Base-by-base conservation (phyloP, 2,888 invertebrate genomes). In the Sarcophaga variegata region DNA sequence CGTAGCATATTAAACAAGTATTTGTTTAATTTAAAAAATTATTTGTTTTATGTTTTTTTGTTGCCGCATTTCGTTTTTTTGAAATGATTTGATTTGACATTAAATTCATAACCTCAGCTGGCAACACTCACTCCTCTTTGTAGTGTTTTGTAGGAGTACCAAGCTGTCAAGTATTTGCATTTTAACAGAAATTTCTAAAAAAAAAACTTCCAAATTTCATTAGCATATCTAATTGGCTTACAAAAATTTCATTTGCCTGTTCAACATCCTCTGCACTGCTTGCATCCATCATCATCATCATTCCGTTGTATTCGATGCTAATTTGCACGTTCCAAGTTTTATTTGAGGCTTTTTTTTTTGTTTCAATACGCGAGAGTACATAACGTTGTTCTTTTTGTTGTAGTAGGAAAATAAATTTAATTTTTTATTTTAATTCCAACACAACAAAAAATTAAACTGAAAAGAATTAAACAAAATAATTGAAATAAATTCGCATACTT, bases 161-260 rank as follows among this genome's bases (percentile, higher is more conserved):
- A 37, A 37, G 10, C 10, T 37, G 8, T 2, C 8, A 37, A 37
- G 37, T 37, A 37, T 37, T 37, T 37, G 37, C 37, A 37, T 37
- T 37, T 37, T 10, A 37, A 37, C 37, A 37, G 37, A 37, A 8
- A 37, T 37, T 37, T 37, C 37, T 37, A 10, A 10, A 8, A 37
- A 8, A 37, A 37, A 37, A 14, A 22, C 49, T 63, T 17, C n/a
- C 14, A 60, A 59, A 63, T 54, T 77, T 77, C 54, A 77, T 82
- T 82, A 82, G 76, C 71, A 82, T 77, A 77, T 77, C 71, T 82
- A 71, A 82, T 77, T 82, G 71, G 25, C 71, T 77, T 82, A 77
- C 54, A 82, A 81, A 75, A 74, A 74, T 54, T 67, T 80, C 25
- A 64, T 80, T 72, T 49, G 47, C 27, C 59, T 69, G 47, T 66